Conservation (phyloP, 2,797 vertebrate genomes). For the Acanthiza pusilla region DNA sequence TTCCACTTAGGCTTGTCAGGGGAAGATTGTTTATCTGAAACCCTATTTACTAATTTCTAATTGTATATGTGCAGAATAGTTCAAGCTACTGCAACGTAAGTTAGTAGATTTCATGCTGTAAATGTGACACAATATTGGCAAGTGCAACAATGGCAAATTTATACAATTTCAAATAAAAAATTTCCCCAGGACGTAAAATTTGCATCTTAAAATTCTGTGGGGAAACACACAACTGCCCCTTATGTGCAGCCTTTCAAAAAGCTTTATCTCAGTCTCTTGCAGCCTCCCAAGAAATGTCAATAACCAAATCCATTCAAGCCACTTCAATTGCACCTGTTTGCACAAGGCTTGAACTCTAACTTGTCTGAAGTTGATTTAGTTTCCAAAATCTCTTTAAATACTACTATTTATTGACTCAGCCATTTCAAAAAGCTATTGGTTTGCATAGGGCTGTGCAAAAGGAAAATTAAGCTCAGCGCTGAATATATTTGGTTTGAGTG, state of each 20-base stretch:
- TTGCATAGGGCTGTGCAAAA: neutral
- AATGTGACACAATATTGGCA: slow-evolving; percentile 15
- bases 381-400: neutral
- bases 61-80: neutral
- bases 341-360: neutral
- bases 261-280: neutral
- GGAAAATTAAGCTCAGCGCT: neutral
- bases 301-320: neutral
- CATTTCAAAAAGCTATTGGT: neutral
- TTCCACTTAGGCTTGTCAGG: neutral
- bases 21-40: neutral
- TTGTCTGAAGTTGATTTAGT: neutral
- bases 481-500: neutral
- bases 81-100: neutral
- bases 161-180: neutral
- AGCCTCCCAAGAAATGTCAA: neutral
- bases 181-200: neutral
- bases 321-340: neutral
- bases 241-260: neutral
- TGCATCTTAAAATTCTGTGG: neutral
- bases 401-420: neutral
- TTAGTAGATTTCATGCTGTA: neutral
- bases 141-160: neutral
- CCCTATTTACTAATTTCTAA: neutral
- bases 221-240: neutral